phyloP scores from a whole-genome alignment of 1,140 invertebrate genomes.

The Bombus affinis region DNA sequence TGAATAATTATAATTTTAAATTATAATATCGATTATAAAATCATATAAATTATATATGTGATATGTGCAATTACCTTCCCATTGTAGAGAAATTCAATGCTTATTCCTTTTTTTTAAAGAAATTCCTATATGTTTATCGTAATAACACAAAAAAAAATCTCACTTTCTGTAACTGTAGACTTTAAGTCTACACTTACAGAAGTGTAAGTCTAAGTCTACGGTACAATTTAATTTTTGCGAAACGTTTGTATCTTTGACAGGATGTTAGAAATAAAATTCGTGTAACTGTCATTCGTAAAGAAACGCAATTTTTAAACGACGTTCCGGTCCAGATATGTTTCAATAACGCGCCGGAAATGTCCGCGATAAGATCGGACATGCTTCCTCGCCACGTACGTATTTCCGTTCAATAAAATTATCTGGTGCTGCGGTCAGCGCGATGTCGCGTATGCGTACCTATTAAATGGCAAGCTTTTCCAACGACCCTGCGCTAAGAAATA shows the following conservation, averaged over 20 bases:
- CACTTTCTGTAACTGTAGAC: no score
- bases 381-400: constrained; percentile 43
- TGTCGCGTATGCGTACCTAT: no score
- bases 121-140: neutral
- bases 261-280: constrained; percentile 4
- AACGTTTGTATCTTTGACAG: neutral
- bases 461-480: neutral
- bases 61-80: no score
- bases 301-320: constrained; percentile 31
- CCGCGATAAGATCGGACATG: constrained; percentile 63
- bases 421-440: neutral
- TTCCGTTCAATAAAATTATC: constrained; percentile 45
- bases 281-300: constrained; percentile 3
- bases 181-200: no score
- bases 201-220: no score
- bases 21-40: no score
- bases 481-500: neutral
- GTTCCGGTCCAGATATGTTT: constrained; percentile 58
- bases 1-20: no score
- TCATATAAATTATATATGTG: no score
- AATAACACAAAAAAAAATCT: neutral
- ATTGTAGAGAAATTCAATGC: neutral
- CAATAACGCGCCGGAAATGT: constrained; percentile 57
- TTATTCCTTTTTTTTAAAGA: neutral
- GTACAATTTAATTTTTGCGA: neutral